These are phyloP conservation scores for Fissipunctia ypsillon DNA, from an alignment of 2,888 invertebrate genomes.

Conservation along the genomic window DNA sequence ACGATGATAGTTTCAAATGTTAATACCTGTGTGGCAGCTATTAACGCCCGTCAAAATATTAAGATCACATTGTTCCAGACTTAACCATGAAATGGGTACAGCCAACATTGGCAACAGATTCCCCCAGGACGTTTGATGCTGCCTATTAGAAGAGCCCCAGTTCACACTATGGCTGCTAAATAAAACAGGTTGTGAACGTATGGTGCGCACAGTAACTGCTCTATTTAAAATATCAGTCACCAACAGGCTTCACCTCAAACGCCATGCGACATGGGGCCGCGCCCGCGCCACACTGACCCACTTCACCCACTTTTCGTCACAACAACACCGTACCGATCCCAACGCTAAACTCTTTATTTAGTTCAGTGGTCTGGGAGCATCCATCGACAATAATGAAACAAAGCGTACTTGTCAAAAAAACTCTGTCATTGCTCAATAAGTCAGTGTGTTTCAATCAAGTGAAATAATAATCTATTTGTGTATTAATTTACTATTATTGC, in stretches of 20 bases:
- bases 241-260: conserved; percentile 19
- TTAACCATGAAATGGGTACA: too few species aligned
- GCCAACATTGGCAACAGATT: background rate
- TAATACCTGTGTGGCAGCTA: too few species aligned
- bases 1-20: too few species aligned
- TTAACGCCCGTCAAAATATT: too few species aligned
- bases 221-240: conserved; percentile 39
- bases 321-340: conserved; percentile 23
- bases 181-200: conserved; percentile 22
- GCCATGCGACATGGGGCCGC: conserved; percentile 34
- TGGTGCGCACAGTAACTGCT: conserved; percentile 26
- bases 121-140: background rate
- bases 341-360: conserved; percentile 48
- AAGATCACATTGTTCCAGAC: too few species aligned
- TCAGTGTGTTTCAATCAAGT: conserved; percentile 37
- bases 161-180: background rate
- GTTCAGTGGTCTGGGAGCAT: conserved; percentile 16
- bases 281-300: conserved; percentile 46
- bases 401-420: conserved; percentile 36
- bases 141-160: background rate
- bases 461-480: conserved; percentile 42
- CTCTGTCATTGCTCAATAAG: conserved; percentile 31
- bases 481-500: conserved; percentile 30
- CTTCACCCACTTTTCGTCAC: conserved; percentile 49
- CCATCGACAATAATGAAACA: conserved; percentile 50